These are phyloP conservation scores for Chloroclystis v-ata DNA, from an alignment of 2,888 invertebrate species.

Conservation along the genomic window DNA sequence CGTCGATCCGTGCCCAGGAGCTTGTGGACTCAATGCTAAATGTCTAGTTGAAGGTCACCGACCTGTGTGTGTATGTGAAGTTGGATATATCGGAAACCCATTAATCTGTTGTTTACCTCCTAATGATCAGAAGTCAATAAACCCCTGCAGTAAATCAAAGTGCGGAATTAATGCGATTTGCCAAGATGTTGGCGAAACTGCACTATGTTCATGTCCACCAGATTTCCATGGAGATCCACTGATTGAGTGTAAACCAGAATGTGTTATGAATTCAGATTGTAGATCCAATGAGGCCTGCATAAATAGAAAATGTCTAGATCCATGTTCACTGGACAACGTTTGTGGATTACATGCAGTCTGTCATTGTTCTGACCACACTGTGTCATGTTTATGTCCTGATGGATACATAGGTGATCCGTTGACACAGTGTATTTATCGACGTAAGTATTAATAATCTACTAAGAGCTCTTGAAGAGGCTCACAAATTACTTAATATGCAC, in stretches of 20 bases:
- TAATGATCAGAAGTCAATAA: slow-evolving; percentile 73
- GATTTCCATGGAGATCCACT: slow-evolving; percentile 89
- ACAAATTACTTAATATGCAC: too few species aligned
- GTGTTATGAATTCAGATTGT: slow-evolving; percentile 90
- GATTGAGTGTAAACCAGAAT: slow-evolving; percentile 86
- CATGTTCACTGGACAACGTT: slow-evolving; percentile 82
- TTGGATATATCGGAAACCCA: slow-evolving; percentile 87
- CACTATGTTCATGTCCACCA: slow-evolving; percentile 86
- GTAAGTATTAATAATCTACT: slow-evolving; percentile 46
- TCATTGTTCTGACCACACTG: slow-evolving; percentile 87
- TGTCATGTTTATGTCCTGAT: slow-evolving; percentile 87
- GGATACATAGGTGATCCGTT: slow-evolving; percentile 90
- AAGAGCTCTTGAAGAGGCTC: neutral
- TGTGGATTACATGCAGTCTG: slow-evolving; percentile 91
- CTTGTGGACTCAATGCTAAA: slow-evolving; percentile 85
- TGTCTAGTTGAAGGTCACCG: slow-evolving; percentile 88
- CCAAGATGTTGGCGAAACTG: slow-evolving; percentile 81
- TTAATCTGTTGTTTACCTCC: slow-evolving; percentile 83
- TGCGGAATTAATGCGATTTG: slow-evolving; percentile 90
- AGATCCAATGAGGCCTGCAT: slow-evolving; percentile 84
- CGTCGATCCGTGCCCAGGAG: slow-evolving; percentile 88
- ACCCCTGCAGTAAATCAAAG: slow-evolving; percentile 85
- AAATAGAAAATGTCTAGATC: slow-evolving; percentile 85
- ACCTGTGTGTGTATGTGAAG: slow-evolving; percentile 86
- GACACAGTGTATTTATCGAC: slow-evolving; percentile 82